Evolutionary conservation across 2,888 invertebrate species (phyloP), one percentile per base, ranked within the genome.

Genomic region (Dysmachus trigonus): DNA sequence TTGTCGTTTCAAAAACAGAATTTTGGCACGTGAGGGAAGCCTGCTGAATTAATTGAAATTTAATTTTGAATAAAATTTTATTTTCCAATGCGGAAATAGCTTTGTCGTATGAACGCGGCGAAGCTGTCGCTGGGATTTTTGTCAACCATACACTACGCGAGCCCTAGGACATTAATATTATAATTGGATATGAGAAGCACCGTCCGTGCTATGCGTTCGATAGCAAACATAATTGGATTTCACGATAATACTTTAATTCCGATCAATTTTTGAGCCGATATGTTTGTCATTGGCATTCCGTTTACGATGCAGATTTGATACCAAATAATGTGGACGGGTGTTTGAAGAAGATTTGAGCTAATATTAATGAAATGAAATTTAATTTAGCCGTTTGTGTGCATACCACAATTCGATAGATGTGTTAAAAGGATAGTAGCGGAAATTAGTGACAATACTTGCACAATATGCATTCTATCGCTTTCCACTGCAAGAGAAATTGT

Each of bases 131-230:
- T 33, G 76, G 76, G 76, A 76, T 76, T 22, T 22, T 76, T 38
- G 76, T 35, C 33, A 35, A 22, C 35, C 76, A 41, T 76, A 76
- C 41, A 31, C 38, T 74, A 38, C 76, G 8, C 38, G 13, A n/a
- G 13, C 41, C 33, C 18, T 77, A 47, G 77, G 47, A 77, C 77
- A 77, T 77, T 77, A 77, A 77, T 77, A 77, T 77, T 77, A 77
- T 77, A 77, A 77, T 77, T 77, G 77, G 77, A 77, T 77, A 77
- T 77, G 77, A 77, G 77, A 77, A 35, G 47, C 27, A 47, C 41
- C 77, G 35, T 30, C 77, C 77, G 41, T 77, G 77, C 47, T 77
- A 47, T 47, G 47, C 77, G 27, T 47, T 77, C 77, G 77, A 77
- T 77, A 77, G 30, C 51, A 77, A 47, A 77, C 47, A 77, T 77